Conservation (phyloP, 2,797 vertebrate genomes). For the Nasua narica region DNA sequence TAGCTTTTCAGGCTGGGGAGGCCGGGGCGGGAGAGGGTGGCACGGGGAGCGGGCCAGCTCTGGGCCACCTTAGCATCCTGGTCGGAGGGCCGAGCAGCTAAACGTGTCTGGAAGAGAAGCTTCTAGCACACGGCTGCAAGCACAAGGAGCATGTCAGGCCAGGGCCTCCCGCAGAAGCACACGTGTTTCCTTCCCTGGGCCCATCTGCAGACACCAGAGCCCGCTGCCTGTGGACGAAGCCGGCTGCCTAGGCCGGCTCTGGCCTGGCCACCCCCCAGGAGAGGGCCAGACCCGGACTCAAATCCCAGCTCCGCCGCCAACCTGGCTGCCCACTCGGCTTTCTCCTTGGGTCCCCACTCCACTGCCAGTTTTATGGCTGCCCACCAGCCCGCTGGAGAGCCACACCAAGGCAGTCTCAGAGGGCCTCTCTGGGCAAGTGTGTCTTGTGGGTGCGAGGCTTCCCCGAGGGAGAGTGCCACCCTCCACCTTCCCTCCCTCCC, state of each 20-base stretch:
- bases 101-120: background rate
- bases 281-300: background rate
- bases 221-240: background rate
- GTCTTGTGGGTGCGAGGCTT: background rate
- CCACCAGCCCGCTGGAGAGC: background rate
- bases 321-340: background rate
- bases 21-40: background rate
- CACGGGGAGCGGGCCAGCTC: background rate
- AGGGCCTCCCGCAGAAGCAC: background rate
- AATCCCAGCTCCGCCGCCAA: background rate
- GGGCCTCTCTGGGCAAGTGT: background rate
- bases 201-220: background rate
- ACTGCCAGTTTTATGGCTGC: rapidly evolving
- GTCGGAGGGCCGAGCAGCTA: background rate
- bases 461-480: rapidly evolving
- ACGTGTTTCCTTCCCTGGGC: background rate
- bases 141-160: background rate
- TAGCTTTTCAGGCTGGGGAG: background rate
- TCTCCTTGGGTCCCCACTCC: background rate
- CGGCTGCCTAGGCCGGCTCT: background rate
- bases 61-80: background rate
- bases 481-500: background rate
- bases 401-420: background rate
- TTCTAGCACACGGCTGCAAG: background rate
- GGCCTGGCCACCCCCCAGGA: background rate